Evolutionary conservation across 2,888 invertebrate species (phyloP).

Genomic region (Drosophila greeni): DNA sequence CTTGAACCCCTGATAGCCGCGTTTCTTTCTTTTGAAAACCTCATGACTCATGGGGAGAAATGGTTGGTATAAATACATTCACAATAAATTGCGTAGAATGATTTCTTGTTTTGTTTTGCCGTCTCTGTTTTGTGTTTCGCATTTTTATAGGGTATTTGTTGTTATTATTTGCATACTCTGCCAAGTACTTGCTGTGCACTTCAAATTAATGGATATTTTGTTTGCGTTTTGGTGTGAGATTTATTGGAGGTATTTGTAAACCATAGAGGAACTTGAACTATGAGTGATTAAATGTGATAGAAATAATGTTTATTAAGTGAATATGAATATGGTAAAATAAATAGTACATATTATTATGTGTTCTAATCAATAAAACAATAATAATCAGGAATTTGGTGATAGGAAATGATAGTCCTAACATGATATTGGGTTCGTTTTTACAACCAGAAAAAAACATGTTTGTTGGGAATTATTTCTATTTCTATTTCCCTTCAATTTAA

Average conservation of each 20-base stretch:
- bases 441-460: background rate
- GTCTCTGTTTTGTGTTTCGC: slow-evolving; percentile 25
- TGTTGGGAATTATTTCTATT: background rate
- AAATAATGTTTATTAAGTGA: background rate
- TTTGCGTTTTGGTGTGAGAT: slow-evolving; percentile 6
- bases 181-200: slow-evolving; percentile 11
- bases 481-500: no score
- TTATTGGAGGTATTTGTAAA: background rate
- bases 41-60: slow-evolving; percentile 35
- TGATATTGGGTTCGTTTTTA: background rate
- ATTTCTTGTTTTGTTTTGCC: slow-evolving; percentile 14
- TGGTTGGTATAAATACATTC: slow-evolving; percentile 27
- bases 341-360: background rate
- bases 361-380: background rate
- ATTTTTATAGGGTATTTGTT: slow-evolving; percentile 12
- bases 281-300: background rate
- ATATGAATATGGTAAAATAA: background rate
- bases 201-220: slow-evolving; percentile 3
- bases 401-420: background rate
- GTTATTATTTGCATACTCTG: slow-evolving; percentile 11
- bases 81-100: slow-evolving; percentile 36
- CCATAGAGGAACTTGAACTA: background rate
- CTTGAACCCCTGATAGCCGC: slow-evolving; percentile 7
- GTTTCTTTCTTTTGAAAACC: slow-evolving; percentile 5
- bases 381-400: slow-evolving; percentile 3